Conservation (phyloP, 1,140 invertebrate species). For the Drosophila sp. region DNA sequence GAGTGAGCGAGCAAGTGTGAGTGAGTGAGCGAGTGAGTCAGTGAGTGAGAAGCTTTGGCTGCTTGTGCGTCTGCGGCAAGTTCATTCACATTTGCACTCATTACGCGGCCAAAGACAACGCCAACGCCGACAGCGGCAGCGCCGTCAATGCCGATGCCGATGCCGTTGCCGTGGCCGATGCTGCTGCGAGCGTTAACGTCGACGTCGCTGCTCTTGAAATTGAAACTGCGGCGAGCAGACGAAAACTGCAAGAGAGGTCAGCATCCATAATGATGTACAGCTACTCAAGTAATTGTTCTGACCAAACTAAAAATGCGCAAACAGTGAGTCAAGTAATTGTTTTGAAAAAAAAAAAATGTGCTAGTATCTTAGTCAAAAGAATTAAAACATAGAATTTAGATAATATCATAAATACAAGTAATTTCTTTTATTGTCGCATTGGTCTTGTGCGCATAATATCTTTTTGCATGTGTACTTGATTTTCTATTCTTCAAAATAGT, state of each 20-base stretch:
- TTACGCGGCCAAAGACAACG: constrained; percentile 70
- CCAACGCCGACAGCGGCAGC: not conserved
- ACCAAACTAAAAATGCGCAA: too few species aligned
- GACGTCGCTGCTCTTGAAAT: constrained; percentile 55
- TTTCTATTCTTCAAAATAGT: too few species aligned
- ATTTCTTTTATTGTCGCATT: too few species aligned
- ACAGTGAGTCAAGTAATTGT: too few species aligned
- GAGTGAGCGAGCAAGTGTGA: constrained; percentile 29
- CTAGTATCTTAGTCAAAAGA: too few species aligned
- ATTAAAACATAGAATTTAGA: too few species aligned
- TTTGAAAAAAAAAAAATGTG: too few species aligned
- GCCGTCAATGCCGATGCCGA: not conserved
- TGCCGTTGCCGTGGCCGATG: constrained; percentile 25
- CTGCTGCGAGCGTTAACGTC: not conserved
- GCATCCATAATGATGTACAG: not conserved
- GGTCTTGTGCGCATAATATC: too few species aligned
- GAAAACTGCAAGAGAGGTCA: constrained; percentile 36
- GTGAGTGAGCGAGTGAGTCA: constrained; percentile 11
- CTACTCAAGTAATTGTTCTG: not conserved
- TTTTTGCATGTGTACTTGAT: too few species aligned
- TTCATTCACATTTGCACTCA: constrained; percentile 83
- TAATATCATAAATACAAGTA: too few species aligned
- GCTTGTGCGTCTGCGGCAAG: constrained; percentile 76
- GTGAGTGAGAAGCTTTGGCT: constrained; percentile 48
- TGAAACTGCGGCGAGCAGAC: constrained; percentile 28